These are phyloP conservation scores for Dysdera silvatica DNA, from an alignment of 1,140 invertebrate species.

Conservation along the genomic window DNA sequence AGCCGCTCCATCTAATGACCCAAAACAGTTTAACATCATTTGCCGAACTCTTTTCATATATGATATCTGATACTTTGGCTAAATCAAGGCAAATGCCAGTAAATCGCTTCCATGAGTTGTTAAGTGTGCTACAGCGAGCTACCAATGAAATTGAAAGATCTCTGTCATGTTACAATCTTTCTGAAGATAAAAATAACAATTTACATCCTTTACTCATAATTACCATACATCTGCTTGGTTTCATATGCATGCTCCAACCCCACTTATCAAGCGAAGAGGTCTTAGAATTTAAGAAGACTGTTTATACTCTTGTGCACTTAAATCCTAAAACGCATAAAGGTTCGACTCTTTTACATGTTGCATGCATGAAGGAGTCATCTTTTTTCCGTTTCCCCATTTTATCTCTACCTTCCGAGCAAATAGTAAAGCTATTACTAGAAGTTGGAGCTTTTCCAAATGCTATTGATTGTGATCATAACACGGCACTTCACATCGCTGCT, in stretches of 20 bases:
- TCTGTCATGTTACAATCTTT: slow-evolving; percentile 38
- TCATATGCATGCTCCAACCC: slow-evolving; percentile 55
- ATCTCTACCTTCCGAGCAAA: slow-evolving; percentile 62
- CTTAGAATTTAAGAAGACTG: slow-evolving; percentile 50
- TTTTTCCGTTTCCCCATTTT: slow-evolving; percentile 61
- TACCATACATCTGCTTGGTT: slow-evolving; percentile 55
- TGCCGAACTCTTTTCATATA: slow-evolving; percentile 88
- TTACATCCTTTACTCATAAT: slow-evolving; percentile 78
- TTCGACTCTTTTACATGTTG: slow-evolving; percentile 72
- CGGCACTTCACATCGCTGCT: slow-evolving; percentile 68
- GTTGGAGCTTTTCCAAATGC: slow-evolving; percentile 72
- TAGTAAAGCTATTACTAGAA: slow-evolving; percentile 67
- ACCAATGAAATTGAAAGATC: slow-evolving; percentile 58
- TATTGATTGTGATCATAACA: slow-evolving; percentile 61
- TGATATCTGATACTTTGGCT: slow-evolving; percentile 63
- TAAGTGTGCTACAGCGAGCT: slow-evolving; percentile 70
- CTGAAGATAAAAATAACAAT: slow-evolving; percentile 56
- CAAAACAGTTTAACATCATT: slow-evolving; percentile 87
- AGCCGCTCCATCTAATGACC: slow-evolving; percentile 88
- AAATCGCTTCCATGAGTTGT: slow-evolving; percentile 68
- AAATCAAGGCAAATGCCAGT: slow-evolving; percentile 65
- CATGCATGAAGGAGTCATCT: slow-evolving; percentile 54
- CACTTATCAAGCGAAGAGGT: slow-evolving; percentile 40
- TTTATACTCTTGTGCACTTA: slow-evolving; percentile 63
- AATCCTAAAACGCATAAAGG: slow-evolving; percentile 60